Percentiles rank a stretch among this genome's conserved stretches.
phyloP scores from a whole-genome alignment of 2,888 invertebrate genomes.

The Lissocephala sabroskyi region DNA sequence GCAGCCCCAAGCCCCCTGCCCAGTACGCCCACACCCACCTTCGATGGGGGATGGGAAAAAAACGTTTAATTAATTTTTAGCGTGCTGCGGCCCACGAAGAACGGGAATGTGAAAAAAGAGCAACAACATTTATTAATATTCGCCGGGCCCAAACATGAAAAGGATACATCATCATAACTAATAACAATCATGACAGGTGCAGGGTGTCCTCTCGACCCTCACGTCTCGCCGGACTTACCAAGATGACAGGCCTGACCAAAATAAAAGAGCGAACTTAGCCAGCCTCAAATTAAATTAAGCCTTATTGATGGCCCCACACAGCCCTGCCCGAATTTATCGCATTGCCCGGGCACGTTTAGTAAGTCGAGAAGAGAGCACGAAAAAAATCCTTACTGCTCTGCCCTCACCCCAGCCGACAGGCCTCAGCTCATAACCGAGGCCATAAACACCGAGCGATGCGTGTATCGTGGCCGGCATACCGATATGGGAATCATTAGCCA shows the following conservation, averaged over 20 bases:
- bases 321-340: slow-evolving; percentile 44
- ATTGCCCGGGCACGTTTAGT: slow-evolving; percentile 18
- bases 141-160: slow-evolving; percentile 30
- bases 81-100: slow-evolving; percentile 43
- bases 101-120: slow-evolving; percentile 5
- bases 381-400: too few relatives aligned
- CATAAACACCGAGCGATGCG: slow-evolving; percentile 1
- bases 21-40: neutral
- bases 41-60: slow-evolving; percentile 2
- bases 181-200: slow-evolving; percentile 53
- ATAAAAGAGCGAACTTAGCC: slow-evolving; percentile 11
- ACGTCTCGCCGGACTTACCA: too few relatives aligned
- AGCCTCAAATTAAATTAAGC: slow-evolving; percentile 58
- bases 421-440: neutral
- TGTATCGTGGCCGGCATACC: slow-evolving; percentile 47
- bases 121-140: slow-evolving; percentile 61
- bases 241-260: too few relatives aligned
- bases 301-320: slow-evolving; percentile 51
- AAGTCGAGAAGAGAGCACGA: too few relatives aligned
- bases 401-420: too few relatives aligned
- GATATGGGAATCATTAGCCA: slow-evolving; percentile 45
- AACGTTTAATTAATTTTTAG: slow-evolving; percentile 65
- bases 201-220: too few relatives aligned
- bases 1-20: slow-evolving; percentile 11
- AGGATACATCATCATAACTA: slow-evolving; percentile 59